Evolutionary conservation across 2,888 invertebrate species (phyloP), one percentile per base, ranked within the genome.

Genomic region (Gibbula magus): DNA sequence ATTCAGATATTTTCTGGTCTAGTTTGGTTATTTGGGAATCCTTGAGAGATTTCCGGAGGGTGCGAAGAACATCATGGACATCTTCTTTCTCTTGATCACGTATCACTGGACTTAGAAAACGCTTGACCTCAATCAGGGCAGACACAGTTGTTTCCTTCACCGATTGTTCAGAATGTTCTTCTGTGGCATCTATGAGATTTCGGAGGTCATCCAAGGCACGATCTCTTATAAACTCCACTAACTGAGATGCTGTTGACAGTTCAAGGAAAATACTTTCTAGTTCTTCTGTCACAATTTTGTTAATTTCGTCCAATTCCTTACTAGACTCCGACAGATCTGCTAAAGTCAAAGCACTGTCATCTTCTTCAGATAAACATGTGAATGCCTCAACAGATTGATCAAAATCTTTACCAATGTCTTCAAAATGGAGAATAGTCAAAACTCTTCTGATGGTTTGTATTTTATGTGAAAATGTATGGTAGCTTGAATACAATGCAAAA

Each of bases 151-250:
- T 84, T 54, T 85, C 87, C 45, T 79, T 78, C 1, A 87, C 86
- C 77, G 82, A 85, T 54, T 86, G 85, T 32, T 87, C 86, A 13
- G 87, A 86, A 76, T 86, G 85, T 70, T 87, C 86, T 70, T 87
- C 87, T 0, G 86, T 86, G 13, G 87, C 86, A 81, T 87, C 87
- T 52, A 87, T 87, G 0, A 86, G 79, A 75, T 86, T 86, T 39
- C 86, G 79, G 7, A 87, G 81, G 66, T 87, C 87, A 61, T 87
- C 87, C 16, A 84, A 82, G 18, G 83, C 77, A 0, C 85, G 84
- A 0, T 75, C 67, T n/a, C 66, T 51, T 4, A 87, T 45, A 79
- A 87, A 87, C 2, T 78, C 75, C 0, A 87, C 52, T 20, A 87
- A 75, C 0, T 75, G 22, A 0, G 81, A 80, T 8, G 85, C 77